A percentile compares a stretch with the other conserved stretches of the same genome.
Evolutionary conservation across 2,888 invertebrate species (phyloP).

Genomic region (Hypena proboscidalis): DNA sequence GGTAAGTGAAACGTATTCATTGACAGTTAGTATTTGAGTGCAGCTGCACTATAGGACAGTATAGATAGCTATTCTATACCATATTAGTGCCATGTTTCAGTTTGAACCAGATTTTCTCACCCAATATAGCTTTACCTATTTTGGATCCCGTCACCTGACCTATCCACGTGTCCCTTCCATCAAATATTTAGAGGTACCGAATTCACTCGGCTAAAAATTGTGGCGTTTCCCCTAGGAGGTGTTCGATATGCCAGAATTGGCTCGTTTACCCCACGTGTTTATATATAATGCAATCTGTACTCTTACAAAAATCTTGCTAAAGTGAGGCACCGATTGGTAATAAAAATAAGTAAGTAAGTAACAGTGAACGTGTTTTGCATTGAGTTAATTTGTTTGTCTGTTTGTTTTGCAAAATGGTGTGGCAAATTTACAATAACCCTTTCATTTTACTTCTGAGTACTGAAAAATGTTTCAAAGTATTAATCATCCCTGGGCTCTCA

Average conservation of each 20-base stretch:
- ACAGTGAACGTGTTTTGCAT: no score
- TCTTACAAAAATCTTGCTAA: background rate
- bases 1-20: no score
- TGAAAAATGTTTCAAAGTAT: no score
- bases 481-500: no score
- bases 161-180: background rate
- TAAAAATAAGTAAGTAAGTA: background rate
- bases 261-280: background rate
- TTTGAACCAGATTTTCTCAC: background rate
- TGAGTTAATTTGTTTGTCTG: no score
- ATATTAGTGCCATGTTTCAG: no score
- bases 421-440: no score
- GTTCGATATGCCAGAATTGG: constrained; percentile 1
- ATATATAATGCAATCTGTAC: background rate
- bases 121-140: background rate
- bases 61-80: no score
- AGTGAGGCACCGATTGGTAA: background rate
- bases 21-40: no score
- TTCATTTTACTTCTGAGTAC: no score
- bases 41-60: no score
- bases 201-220: background rate
- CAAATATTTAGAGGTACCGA: constrained; percentile 4
- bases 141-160: background rate
- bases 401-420: no score
- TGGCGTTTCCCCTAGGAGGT: background rate